phyloP scores from a whole-genome alignment of 30 jellyfish, hydroid and myxozoan species.

The Mastigias papua region DNA sequence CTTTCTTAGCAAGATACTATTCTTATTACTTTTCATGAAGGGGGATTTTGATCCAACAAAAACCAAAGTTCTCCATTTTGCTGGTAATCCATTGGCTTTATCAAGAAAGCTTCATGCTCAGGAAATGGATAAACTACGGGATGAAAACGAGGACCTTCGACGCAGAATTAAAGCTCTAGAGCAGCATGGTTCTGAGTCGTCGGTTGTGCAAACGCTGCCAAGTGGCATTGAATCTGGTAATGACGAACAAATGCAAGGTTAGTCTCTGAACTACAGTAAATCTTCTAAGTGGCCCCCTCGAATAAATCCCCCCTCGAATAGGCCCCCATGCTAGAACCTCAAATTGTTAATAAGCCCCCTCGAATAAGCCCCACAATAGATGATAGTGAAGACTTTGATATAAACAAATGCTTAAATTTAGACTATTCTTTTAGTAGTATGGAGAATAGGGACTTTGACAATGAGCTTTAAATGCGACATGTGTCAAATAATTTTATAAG shows the following conservation, averaged over 20 bases:
- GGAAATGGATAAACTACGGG: conserved; percentile 62
- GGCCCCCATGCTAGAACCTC: too few species aligned
- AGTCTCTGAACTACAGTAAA: not conserved
- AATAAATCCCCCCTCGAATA: too few species aligned
- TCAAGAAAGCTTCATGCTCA: conserved; percentile 64
- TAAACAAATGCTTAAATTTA: too few species aligned
- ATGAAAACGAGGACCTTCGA: conserved; percentile 82
- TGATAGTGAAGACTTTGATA: too few species aligned
- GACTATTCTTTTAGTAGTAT: too few species aligned
- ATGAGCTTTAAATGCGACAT: too few species aligned
- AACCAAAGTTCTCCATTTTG: conserved; percentile 86
- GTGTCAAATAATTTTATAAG: too few species aligned
- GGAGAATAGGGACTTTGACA: too few species aligned
- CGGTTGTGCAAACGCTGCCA: not conserved
- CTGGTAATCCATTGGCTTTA: conserved; percentile 68
- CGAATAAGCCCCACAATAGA: too few species aligned
- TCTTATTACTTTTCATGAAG: conserved; percentile 23
- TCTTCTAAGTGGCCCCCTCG: not conserved
- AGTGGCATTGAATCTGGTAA: not conserved
- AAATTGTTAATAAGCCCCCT: too few species aligned
- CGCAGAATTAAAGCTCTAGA: conserved; percentile 30
- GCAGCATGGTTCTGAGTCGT: conserved; percentile 4
- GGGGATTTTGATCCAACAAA: conserved; percentile 92
- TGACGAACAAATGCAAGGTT: not conserved
- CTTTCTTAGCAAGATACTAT: not conserved